phyloP scores from a whole-genome alignment of 2,797 vertebrate species.

The Ptychadena robeensis region DNA sequence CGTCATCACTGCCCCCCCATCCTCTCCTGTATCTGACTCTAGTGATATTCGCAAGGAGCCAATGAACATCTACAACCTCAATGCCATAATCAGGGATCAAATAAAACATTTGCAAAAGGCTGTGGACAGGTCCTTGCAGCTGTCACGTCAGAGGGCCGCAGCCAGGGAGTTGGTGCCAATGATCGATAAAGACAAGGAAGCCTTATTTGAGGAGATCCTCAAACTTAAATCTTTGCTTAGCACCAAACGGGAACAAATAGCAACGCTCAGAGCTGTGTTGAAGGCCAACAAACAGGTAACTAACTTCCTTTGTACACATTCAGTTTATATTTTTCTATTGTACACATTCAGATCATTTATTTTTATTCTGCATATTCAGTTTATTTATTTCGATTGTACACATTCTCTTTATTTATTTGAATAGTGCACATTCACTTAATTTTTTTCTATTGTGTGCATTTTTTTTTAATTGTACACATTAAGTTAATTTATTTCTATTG shows the following conservation, averaged over 20 bases:
- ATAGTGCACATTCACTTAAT: too few relatives aligned
- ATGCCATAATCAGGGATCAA: slow-evolving; percentile 97
- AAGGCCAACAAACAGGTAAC: slow-evolving; percentile 98
- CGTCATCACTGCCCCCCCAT: slow-evolving; percentile 80
- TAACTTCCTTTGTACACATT: slow-evolving; percentile 64
- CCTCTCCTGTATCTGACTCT: slow-evolving; percentile 83
- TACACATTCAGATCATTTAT: too few relatives aligned
- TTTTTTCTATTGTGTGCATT: too few relatives aligned
- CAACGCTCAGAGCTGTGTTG: slow-evolving; percentile 91
- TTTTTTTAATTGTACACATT: too few relatives aligned
- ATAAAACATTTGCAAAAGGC: slow-evolving; percentile 97
- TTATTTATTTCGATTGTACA: too few relatives aligned
- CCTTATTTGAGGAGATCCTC: slow-evolving; percentile 95
- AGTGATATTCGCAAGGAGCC: slow-evolving; percentile 95
- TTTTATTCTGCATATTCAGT: neutral
- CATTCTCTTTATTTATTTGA: too few relatives aligned
- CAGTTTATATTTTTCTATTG: too few relatives aligned
- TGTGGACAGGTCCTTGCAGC: slow-evolving; percentile 92
- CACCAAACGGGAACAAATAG: slow-evolving; percentile 97
- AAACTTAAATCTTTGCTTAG: slow-evolving; percentile 96
- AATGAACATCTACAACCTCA: slow-evolving; percentile 99
- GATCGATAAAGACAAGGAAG: slow-evolving; percentile 96
- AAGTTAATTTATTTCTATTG: too few relatives aligned
- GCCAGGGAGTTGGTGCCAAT: slow-evolving; percentile 90
- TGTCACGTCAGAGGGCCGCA: slow-evolving; percentile 92